phyloP scores from a whole-genome alignment of 2,888 invertebrate species.

The Lasioglossum figueresi region DNA sequence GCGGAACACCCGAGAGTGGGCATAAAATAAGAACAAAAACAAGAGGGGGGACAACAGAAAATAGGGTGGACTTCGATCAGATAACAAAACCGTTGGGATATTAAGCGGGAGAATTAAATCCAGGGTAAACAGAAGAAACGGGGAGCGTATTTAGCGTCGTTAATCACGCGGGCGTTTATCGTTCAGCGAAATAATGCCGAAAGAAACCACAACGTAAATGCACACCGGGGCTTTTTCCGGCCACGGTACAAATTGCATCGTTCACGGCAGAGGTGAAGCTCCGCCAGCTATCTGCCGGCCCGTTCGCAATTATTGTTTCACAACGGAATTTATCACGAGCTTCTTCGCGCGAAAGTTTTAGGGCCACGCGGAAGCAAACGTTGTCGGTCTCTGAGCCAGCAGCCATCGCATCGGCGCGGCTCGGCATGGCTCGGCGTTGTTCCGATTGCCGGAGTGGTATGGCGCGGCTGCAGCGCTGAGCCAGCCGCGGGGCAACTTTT shows the following conservation, averaged over 20 bases:
- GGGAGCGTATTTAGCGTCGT: conserved; percentile 48
- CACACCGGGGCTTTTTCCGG: conserved; percentile 22
- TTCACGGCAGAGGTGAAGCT: conserved; percentile 26
- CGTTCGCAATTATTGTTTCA: conserved; percentile 66
- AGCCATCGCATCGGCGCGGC: not conserved
- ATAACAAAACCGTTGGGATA: conserved; percentile 14
- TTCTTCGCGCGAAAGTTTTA: conserved; percentile 51
- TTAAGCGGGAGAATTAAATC: conserved; percentile 32
- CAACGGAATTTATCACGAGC: conserved; percentile 56
- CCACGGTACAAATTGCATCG: conserved; percentile 55
- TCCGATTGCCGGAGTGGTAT: not conserved
- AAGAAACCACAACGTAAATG: conserved; percentile 49
- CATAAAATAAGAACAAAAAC: not conserved
- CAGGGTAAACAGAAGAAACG: conserved; percentile 23
- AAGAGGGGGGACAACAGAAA: not conserved
- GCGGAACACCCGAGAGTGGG: not conserved
- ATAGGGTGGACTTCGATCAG: not conserved
- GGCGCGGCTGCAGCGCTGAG: conserved; percentile 14
- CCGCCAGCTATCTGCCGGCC: conserved; percentile 30
- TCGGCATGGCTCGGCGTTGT: not conserved
- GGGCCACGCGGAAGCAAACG: conserved; percentile 41
- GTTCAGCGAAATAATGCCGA: conserved; percentile 27
- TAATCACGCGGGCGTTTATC: conserved; percentile 47
- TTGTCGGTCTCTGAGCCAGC: conserved; percentile 2
- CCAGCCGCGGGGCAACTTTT: conserved; percentile 75